Evolutionary conservation across 2,113 vertebrate genomes (phyloP).

Genomic region (Jacana jacana): DNA sequence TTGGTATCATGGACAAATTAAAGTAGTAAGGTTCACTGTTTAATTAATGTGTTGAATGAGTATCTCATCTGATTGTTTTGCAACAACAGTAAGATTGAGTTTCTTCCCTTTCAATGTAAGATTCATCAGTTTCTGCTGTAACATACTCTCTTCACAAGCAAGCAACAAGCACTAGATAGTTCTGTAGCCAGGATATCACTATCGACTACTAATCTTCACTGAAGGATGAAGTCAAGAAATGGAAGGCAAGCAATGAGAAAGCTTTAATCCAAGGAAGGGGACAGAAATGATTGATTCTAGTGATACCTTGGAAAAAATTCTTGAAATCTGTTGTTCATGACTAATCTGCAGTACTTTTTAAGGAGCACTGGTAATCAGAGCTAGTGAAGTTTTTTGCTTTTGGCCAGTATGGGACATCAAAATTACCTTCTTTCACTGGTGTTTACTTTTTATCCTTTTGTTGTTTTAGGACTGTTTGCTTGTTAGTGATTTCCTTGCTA

Average conservation of each 20-base stretch:
- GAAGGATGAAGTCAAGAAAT: not conserved
- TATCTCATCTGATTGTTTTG: not conserved
- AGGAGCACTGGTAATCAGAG: not conserved
- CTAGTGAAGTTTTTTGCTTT: not conserved
- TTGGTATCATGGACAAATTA: not conserved
- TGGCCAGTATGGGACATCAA: not conserved
- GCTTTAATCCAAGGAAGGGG: not conserved
- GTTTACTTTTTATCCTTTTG: not conserved
- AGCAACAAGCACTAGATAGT: not conserved
- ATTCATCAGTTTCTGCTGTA: not conserved
- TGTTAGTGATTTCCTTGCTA: not conserved
- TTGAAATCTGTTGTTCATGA: not conserved
- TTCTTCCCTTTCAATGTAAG: not conserved
- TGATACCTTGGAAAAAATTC: not conserved
- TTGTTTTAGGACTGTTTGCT: not conserved
- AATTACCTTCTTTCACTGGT: not conserved
- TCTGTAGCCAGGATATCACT: not conserved
- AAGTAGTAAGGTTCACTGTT: not conserved
- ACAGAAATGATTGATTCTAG: not conserved
- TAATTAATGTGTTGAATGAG: not conserved
- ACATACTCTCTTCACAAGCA: not conserved
- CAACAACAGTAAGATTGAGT: not conserved
- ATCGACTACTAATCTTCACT: not conserved
- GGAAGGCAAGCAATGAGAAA: not conserved
- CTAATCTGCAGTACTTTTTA: not conserved